Evolutionary conservation across 2,113 vertebrate species (phyloP).

Genomic region (Galbula dea): DNA sequence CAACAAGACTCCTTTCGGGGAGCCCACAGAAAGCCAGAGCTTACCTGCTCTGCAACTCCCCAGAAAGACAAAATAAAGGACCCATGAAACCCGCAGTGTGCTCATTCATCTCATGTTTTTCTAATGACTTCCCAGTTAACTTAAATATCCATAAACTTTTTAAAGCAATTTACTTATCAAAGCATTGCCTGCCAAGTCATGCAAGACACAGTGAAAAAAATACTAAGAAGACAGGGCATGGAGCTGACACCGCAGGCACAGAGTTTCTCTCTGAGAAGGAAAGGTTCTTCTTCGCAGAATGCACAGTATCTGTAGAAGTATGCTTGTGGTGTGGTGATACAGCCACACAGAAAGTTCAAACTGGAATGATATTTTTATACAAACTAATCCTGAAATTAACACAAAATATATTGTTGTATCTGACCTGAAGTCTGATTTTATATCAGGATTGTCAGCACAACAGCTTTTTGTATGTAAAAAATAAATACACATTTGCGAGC

Average conservation of each 20-base stretch:
- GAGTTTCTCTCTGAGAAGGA: neutral
- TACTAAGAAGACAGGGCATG: neutral
- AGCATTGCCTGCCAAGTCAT: neutral
- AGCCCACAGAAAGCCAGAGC: neutral
- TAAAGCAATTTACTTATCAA: neutral
- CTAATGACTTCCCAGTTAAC: neutral
- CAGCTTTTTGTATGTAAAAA: neutral
- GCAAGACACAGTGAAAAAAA: neutral
- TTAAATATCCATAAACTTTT: neutral
- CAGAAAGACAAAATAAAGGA: neutral
- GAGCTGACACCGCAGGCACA: neutral
- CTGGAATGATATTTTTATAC: neutral
- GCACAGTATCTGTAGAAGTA: neutral
- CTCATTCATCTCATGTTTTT: neutral
- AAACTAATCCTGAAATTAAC: neutral
- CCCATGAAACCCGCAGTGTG: neutral
- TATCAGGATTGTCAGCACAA: neutral
- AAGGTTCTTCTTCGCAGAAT: neutral
- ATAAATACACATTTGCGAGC: neutral
- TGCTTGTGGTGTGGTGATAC: neutral
- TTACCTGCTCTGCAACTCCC: neutral
- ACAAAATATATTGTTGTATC: neutral
- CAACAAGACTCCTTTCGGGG: neutral
- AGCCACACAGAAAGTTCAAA: neutral
- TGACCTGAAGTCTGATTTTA: neutral